Percentiles rank a stretch among this genome's conserved stretches.
Evolutionary conservation across 2,888 invertebrate species (phyloP).

Genomic region (Cordylochernes scorpioides): DNA sequence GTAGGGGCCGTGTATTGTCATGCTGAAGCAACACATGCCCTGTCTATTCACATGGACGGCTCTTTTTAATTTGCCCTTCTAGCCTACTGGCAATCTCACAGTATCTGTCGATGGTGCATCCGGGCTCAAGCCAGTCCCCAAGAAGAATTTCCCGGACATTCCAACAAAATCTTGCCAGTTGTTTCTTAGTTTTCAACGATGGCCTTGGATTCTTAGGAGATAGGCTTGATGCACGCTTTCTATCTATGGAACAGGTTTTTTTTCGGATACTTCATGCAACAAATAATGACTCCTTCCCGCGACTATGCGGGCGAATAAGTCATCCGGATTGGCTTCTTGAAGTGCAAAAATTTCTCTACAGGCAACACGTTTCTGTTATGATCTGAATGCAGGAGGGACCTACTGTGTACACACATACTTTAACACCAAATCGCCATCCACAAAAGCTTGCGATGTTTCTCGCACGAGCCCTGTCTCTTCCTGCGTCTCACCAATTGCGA

Average conservation of each 20-base stretch:
- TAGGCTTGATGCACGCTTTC: constrained; percentile 2
- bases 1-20: neutral
- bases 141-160: constrained; percentile 1
- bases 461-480: too few species aligned
- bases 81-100: neutral
- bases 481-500: too few species aligned
- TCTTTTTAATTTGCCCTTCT: too few species aligned
- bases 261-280: constrained; percentile 1
- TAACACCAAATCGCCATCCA: too few species aligned
- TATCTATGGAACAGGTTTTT: neutral
- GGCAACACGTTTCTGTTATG: constrained; percentile 1
- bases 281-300: neutral
- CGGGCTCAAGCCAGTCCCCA: constrained; percentile 1
- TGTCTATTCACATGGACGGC: too few species aligned
- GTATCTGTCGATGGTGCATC: neutral
- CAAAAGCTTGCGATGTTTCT: too few species aligned
- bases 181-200: neutral
- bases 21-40: too few species aligned
- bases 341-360: neutral
- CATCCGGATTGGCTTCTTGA: neutral
- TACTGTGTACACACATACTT: constrained; percentile 1
- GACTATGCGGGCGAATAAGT: neutral
- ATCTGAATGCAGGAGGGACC: neutral
- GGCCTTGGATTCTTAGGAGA: constrained; percentile 2
- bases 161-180: constrained; percentile 1